A percentile compares a stretch with the other conserved stretches of the same genome.
These are phyloP conservation scores for Hydraecia micacea DNA, from an alignment of 2,888 invertebrate species.

Conservation along the genomic window DNA sequence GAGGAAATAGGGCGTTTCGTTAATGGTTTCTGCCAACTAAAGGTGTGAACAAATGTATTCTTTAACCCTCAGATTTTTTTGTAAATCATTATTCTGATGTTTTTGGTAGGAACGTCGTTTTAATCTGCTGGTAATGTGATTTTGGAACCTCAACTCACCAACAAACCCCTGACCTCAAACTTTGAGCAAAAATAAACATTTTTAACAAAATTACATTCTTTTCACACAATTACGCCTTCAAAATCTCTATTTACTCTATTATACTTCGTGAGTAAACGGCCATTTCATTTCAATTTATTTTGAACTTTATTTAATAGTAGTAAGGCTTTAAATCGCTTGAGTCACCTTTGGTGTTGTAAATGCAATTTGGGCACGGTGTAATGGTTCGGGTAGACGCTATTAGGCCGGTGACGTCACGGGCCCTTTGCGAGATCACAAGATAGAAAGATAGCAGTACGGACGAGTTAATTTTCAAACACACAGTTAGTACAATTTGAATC, in stretches of 20 bases:
- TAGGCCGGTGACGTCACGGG: constrained; percentile 66
- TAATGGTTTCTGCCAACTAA: background rate
- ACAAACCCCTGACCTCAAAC: constrained; percentile 23
- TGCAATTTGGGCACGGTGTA: constrained; percentile 65
- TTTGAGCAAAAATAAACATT: constrained; percentile 18
- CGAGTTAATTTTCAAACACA: background rate
- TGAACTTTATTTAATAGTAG: constrained; percentile 6
- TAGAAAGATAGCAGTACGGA: constrained; percentile 24
- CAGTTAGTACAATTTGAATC: background rate
- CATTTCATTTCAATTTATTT: background rate
- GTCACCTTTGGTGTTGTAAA: constrained; percentile 55
- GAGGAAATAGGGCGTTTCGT: background rate
- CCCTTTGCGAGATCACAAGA: constrained; percentile 14
- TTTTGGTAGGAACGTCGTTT: background rate
- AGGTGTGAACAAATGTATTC: constrained; percentile 13
- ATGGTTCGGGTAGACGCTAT: constrained; percentile 63
- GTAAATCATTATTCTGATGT: background rate
- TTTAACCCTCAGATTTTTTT: background rate
- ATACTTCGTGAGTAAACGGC: constrained; percentile 50
- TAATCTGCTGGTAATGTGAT: background rate
- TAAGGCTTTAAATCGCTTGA: constrained; percentile 42
- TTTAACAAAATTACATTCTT: constrained; percentile 55
- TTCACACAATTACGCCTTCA: constrained; percentile 61
- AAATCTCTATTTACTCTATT: constrained; percentile 63
- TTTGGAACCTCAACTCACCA: background rate